These are phyloP conservation scores for Opisthocomus hoazin DNA, from an alignment of 2,113 vertebrate genomes.

Conservation along the genomic window DNA sequence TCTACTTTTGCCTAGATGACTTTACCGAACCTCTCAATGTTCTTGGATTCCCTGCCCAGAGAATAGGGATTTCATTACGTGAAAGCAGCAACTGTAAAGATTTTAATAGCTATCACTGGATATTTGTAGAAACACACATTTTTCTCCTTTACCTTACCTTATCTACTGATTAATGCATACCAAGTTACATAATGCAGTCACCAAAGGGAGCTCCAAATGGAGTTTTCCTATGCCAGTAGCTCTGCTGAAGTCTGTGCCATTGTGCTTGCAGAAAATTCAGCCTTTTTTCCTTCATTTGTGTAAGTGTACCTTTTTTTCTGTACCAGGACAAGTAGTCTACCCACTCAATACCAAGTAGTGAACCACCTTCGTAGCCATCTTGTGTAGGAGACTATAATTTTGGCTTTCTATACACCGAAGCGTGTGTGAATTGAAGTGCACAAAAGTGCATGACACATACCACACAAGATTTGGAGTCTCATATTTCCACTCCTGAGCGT, in stretches of 20 bases:
- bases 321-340: not conserved
- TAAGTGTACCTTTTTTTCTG: not conserved
- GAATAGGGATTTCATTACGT: not conserved
- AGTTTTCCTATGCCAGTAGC: not conserved
- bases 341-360: not conserved
- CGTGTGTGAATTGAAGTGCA: accelerated
- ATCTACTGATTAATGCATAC: not conserved
- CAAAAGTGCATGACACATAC: not conserved
- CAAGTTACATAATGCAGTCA: not conserved
- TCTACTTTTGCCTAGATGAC: not conserved
- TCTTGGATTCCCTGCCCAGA: not conserved
- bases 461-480: not conserved
- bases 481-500: accelerated
- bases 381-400: not conserved
- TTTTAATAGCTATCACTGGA: not conserved
- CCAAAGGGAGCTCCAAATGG: not conserved
- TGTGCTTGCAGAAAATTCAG: not conserved
- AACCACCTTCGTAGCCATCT: not conserved
- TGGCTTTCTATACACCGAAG: not conserved
- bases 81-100: not conserved
- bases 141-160: not conserved
- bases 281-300: not conserved
- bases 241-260: not conserved
- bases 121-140: not conserved
- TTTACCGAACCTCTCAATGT: not conserved